A percentile compares a stretch with the other conserved stretches of the same genome.
These are phyloP conservation scores for Poecile montanus DNA, from an alignment of 2,797 vertebrate genomes.

Conservation along the genomic window DNA sequence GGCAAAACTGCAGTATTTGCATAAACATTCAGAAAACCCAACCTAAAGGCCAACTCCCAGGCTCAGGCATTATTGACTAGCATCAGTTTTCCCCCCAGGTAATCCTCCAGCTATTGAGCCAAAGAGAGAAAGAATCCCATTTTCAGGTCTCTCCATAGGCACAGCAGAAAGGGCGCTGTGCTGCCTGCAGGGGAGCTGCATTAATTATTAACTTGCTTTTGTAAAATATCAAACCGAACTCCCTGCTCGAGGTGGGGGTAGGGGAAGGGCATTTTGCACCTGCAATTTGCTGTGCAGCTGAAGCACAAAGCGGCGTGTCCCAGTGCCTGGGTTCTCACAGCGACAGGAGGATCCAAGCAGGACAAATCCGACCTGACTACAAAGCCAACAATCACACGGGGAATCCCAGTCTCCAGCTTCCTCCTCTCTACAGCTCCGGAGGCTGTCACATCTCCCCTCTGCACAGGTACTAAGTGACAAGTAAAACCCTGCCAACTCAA, in stretches of 20 bases:
- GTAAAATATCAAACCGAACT: constrained; percentile 54
- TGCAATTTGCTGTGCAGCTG: not conserved
- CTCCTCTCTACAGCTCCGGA: not conserved
- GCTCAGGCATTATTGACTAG: not conserved
- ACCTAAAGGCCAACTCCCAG: not conserved
- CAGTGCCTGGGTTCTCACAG: not conserved
- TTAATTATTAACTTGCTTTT: constrained; percentile 75
- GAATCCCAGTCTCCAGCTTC: not conserved
- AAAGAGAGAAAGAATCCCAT: constrained; percentile 29
- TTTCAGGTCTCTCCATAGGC: constrained; percentile 37
- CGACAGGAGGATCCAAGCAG: not conserved
- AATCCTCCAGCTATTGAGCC: constrained; percentile 13
- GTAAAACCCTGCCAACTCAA: not conserved
- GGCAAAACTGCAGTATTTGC: not conserved
- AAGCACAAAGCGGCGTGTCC: not conserved
- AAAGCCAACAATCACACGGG: not conserved
- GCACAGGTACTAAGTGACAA: not conserved
- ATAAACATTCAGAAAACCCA: not conserved
- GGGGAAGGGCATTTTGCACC: constrained; percentile 17
- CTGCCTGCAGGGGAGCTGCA: constrained; percentile 32
- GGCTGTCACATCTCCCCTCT: not conserved
- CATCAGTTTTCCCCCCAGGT: constrained; percentile 38
- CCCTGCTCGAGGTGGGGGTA: constrained; percentile 2
- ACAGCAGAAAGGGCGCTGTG: not conserved
- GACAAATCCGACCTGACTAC: not conserved